Conservation (phyloP, 2,113 vertebrate genomes). For the Cyprinodon brontotheroides region DNA sequence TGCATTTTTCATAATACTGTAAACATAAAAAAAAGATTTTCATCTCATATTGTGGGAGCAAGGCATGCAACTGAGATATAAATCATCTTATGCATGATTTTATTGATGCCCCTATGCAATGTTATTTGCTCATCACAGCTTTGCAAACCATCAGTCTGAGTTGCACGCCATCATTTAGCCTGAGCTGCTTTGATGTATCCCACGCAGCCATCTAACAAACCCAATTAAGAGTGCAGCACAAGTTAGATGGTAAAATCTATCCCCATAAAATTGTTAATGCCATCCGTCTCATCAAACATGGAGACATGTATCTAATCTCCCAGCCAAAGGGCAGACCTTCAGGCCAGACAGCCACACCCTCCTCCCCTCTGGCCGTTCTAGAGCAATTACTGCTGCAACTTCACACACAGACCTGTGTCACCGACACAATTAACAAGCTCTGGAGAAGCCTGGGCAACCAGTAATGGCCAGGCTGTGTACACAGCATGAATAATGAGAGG, state of each 20-base stretch:
- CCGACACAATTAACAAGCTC: constrained; percentile 67
- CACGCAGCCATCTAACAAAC: constrained; percentile 4
- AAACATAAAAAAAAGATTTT: background rate
- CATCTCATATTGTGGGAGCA: background rate
- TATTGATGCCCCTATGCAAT: background rate
- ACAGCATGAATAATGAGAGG: constrained; percentile 65
- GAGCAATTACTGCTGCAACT: constrained; percentile 67
- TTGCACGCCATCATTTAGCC: background rate
- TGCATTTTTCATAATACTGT: background rate
- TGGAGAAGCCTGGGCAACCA: constrained; percentile 54
- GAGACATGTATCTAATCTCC: constrained; percentile 44
- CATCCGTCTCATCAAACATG: constrained; percentile 52
- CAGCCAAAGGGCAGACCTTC: constrained; percentile 46
- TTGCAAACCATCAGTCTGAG: background rate
- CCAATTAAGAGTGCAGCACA: constrained; percentile 12
- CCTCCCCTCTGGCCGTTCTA: constrained; percentile 49
- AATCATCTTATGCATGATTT: background rate
- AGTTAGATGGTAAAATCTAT: constrained; percentile 17
- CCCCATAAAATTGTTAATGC: constrained; percentile 48
- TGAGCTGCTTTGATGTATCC: background rate
- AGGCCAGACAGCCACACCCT: constrained; percentile 51
- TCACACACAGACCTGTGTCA: constrained; percentile 64
- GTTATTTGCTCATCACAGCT: background rate
- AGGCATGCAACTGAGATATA: background rate
- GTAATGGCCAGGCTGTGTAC: constrained; percentile 56